A percentile compares a stretch with the other conserved stretches of the same genome.
Conservation (phyloP, 2,113 vertebrate genomes). For the Thunnus thynnus region DNA sequence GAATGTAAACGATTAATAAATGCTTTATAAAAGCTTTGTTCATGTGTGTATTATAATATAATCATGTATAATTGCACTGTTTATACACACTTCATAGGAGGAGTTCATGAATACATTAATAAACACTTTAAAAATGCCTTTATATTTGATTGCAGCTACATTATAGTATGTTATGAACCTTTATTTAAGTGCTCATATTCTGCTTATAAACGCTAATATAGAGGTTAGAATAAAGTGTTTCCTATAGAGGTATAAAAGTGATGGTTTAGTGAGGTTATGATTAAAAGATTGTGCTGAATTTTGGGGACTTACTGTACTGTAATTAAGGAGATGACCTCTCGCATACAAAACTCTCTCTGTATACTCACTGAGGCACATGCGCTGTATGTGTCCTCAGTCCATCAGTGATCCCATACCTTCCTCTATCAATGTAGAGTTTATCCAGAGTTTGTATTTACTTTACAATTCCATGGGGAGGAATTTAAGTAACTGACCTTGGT, state of each 20-base stretch:
- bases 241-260: too few relatives aligned
- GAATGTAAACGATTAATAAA: neutral
- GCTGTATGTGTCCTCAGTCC: constrained; percentile 37
- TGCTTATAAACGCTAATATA: neutral
- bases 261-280: neutral
- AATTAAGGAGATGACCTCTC: constrained; percentile 31
- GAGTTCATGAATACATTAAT: too few relatives aligned
- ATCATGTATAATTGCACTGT: neutral
- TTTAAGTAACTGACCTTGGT: constrained; percentile 76
- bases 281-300: neutral
- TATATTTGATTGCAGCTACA: too few relatives aligned
- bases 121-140: too few relatives aligned
- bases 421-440: constrained; percentile 68
- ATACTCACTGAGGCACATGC: constrained; percentile 11
- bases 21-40: neutral
- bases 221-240: neutral
- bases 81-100: too few relatives aligned
- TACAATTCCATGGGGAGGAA: constrained; percentile 67
- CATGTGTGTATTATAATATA: neutral
- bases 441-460: constrained; percentile 73
- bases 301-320: neutral
- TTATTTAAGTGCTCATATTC: neutral
- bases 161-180: neutral
- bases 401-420: constrained; percentile 47
- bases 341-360: constrained; percentile 56